Conservation (phyloP, 2,888 invertebrate genomes). For the Hydrotaea diabolus region DNA sequence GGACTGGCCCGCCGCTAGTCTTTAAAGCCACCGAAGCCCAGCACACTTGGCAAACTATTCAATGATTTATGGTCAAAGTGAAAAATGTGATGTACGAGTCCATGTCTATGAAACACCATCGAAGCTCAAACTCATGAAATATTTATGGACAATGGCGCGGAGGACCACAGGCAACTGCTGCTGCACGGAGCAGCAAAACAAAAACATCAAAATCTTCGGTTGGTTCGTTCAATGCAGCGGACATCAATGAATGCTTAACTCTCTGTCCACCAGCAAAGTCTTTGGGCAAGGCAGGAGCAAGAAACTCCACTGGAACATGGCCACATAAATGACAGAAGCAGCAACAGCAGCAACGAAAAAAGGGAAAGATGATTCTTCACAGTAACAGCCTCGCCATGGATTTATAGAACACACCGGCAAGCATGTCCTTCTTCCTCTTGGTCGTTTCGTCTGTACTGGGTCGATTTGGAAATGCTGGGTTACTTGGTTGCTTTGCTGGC, state of each 20-base stretch:
- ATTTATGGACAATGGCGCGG: constrained; percentile 23
- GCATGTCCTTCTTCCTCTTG: background rate
- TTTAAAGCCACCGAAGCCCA: background rate
- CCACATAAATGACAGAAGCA: background rate
- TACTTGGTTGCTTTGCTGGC: too few species aligned
- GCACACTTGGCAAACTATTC: constrained; percentile 30
- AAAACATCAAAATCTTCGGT: background rate
- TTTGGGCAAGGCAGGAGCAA: background rate
- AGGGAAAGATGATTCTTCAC: background rate
- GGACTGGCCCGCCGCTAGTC: background rate
- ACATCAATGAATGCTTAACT: constrained; percentile 17
- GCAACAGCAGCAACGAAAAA: background rate
- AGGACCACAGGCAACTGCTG: constrained; percentile 27
- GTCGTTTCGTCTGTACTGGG: background rate
- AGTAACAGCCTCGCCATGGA: constrained; percentile 7
- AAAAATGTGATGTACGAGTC: constrained; percentile 34
- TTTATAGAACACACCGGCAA: background rate
- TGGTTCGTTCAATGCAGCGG: background rate
- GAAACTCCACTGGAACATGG: background rate
- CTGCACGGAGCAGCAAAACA: constrained; percentile 14
- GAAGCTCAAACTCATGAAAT: constrained; percentile 29
- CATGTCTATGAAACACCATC: constrained; percentile 30
- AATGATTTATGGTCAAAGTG: constrained; percentile 32
- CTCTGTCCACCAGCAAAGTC: background rate
- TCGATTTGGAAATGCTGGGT: background rate